Evolutionary conservation across 2,113 vertebrate genomes (phyloP).

Genomic region (Capricornis sumatraensis): DNA sequence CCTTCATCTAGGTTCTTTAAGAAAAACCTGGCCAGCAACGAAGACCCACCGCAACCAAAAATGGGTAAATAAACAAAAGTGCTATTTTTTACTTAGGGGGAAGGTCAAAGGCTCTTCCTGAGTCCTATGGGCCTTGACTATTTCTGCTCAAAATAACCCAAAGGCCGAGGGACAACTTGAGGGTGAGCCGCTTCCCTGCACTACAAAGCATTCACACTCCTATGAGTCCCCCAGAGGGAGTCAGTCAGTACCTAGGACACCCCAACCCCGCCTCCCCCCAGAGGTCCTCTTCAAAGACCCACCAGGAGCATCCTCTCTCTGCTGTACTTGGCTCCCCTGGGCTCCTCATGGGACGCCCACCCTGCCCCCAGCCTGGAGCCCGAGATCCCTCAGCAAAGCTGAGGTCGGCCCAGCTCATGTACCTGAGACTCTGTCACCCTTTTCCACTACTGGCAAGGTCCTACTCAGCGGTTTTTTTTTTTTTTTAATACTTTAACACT

Average conservation of each 20-base stretch:
- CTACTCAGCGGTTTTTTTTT: background rate
- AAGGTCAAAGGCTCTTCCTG: background rate
- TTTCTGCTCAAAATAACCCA: background rate
- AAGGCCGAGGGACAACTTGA: background rate
- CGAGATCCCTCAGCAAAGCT: background rate
- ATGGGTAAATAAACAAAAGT: background rate
- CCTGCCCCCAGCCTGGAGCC: background rate
- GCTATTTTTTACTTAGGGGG: background rate
- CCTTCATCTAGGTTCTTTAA: background rate
- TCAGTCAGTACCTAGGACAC: background rate
- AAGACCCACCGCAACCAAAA: background rate
- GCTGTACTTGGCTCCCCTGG: background rate
- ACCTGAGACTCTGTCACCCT: background rate
- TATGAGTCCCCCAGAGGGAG: background rate
- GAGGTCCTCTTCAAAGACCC: background rate
- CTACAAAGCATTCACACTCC: too few relatives aligned
- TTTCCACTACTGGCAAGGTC: background rate
- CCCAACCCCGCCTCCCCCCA: background rate
- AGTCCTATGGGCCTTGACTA: background rate
- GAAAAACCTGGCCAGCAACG: background rate
- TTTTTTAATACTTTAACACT: too few relatives aligned
- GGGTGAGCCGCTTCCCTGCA: background rate
- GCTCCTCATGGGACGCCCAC: background rate
- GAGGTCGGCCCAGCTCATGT: rapidly evolving
- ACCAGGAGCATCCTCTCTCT: rapidly evolving